Conservation (phyloP, 2,888 invertebrate species). For the Meandrusa payeni region DNA sequence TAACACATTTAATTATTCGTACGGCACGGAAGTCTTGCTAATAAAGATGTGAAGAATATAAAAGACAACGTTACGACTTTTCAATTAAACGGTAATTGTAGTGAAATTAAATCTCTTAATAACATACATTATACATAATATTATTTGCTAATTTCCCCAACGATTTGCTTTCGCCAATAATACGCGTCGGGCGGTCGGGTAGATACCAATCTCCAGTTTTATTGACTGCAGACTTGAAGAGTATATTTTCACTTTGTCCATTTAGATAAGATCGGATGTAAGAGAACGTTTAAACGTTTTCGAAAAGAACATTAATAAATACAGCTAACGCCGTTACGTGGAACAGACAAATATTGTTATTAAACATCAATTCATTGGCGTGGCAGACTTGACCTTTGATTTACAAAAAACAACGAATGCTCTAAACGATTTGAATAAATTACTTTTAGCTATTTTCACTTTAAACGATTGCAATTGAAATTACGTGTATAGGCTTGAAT, state of each 20-base stretch:
- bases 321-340: constrained; percentile 24
- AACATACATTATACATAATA: constrained; percentile 1
- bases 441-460: too few relatives aligned
- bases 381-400: constrained; percentile 10
- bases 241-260: constrained; percentile 59
- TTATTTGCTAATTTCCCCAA: constrained; percentile 13
- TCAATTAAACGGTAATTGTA: constrained; percentile 1
- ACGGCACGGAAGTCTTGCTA: background rate
- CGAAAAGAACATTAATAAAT: constrained; percentile 44
- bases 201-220: constrained; percentile 47
- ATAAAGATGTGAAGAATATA: background rate
- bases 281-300: constrained; percentile 44
- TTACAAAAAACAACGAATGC: constrained; percentile 10
- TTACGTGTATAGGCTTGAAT: too few relatives aligned
- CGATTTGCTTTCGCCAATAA: constrained; percentile 22
- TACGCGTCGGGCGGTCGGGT: constrained; percentile 18
- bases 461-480: too few relatives aligned
- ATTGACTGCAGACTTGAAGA: constrained; percentile 42
- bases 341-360: constrained; percentile 27
- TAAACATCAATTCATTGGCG: constrained; percentile 25
- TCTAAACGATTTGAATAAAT: constrained; percentile 7
- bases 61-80: background rate
- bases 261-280: constrained; percentile 56
- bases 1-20: too few relatives aligned
- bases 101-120: background rate